A percentile compares a stretch with the other conserved stretches of the same genome.
phyloP scores from a whole-genome alignment of 2,888 invertebrate species.

The Agrotis clavis region DNA sequence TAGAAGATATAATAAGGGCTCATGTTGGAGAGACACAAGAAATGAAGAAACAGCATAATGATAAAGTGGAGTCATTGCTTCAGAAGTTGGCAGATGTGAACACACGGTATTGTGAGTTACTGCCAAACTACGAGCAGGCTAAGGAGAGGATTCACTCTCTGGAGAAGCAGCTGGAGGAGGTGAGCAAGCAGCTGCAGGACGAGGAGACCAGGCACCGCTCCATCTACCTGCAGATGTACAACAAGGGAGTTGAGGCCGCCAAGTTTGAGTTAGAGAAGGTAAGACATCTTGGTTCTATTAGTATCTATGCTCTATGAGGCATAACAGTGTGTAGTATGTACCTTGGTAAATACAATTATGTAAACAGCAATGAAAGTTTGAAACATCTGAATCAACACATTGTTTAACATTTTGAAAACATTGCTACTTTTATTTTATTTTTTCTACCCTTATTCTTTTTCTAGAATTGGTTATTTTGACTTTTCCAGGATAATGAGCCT shows the following conservation, averaged over 20 bases:
- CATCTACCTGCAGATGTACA: conserved; percentile 95
- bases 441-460: neutral
- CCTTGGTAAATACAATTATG: neutral
- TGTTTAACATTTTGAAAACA: neutral
- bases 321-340: neutral
- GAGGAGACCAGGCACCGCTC: conserved; percentile 94
- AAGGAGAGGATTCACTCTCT: conserved; percentile 93
- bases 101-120: conserved; percentile 94
- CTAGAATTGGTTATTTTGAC: conserved; percentile 9
- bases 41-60: conserved; percentile 95
- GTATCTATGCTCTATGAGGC: neutral
- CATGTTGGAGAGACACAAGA: conserved; percentile 93
- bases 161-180: conserved; percentile 94
- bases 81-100: conserved; percentile 94
- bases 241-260: conserved; percentile 95
- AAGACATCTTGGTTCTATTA: conserved; percentile 49
- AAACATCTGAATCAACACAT: conserved; percentile 21
- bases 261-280: conserved; percentile 94
- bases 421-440: neutral
- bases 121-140: conserved; percentile 94
- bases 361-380: conserved; percentile 14
- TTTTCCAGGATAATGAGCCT: conserved; percentile 82
- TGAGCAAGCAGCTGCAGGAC: conserved; percentile 93
- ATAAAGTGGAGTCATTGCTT: conserved; percentile 94
- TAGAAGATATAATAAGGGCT: conserved; percentile 93